These are phyloP conservation scores for Amphilophus citrinellus DNA, from an alignment of 2,113 vertebrate genomes.

Conservation along the genomic window DNA sequence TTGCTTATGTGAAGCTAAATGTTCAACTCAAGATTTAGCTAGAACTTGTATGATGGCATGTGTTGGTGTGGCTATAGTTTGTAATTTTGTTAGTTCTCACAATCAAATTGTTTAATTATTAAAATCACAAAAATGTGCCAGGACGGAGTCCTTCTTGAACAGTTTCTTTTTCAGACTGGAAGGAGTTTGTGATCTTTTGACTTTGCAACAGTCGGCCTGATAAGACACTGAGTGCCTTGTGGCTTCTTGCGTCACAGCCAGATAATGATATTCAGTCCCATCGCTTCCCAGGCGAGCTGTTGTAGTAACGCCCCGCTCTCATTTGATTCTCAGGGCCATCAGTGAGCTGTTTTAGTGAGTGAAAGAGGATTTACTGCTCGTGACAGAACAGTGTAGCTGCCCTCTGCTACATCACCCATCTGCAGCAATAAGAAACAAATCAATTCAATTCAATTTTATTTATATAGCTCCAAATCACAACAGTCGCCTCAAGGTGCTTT, in stretches of 20 bases:
- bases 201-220: constrained; percentile 25
- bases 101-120: background rate
- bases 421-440: background rate
- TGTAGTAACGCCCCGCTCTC: background rate
- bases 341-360: background rate
- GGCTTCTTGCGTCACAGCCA: constrained; percentile 49
- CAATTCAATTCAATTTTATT: too few relatives aligned
- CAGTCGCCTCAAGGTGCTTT: too few relatives aligned
- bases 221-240: constrained; percentile 28
- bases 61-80: background rate
- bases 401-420: background rate
- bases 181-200: constrained; percentile 21
- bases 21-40: background rate
- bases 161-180: background rate
- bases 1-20: background rate
- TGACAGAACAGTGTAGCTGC: constrained; percentile 19
- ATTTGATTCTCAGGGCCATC: constrained; percentile 51
- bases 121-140: background rate
- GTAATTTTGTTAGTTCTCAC: background rate
- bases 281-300: constrained; percentile 28
- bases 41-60: background rate
- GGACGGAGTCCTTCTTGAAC: too few relatives aligned
- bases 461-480: too few relatives aligned
- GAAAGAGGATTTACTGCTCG: background rate
- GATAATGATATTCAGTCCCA: constrained; percentile 46